These are phyloP conservation scores for Cetoscarus ocellatus DNA, from an alignment of 2,797 vertebrate species.

Conservation along the genomic window DNA sequence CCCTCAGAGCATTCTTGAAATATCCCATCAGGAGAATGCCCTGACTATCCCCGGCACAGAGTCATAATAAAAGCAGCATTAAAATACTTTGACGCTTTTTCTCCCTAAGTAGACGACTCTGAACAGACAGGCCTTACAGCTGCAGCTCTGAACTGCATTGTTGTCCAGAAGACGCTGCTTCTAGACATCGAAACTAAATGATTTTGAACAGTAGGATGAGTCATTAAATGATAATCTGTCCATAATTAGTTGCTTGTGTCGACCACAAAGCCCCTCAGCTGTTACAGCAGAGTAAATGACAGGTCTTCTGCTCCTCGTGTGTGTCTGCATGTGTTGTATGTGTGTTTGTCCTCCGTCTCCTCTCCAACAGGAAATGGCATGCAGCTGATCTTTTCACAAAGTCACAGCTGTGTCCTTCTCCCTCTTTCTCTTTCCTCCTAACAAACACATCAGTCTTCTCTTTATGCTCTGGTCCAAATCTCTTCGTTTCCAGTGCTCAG, in stretches of 20 bases:
- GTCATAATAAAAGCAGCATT: neutral
- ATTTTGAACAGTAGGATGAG: conserved; percentile 33
- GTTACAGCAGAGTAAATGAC: conserved; percentile 63
- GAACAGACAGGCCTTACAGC: neutral
- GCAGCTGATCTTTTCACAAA: conserved; percentile 81
- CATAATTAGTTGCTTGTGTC: conserved; percentile 52
- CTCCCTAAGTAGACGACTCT: neutral
- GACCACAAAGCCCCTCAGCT: conserved; percentile 51
- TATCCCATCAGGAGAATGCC: no score
- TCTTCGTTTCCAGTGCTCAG: conserved; percentile 21
- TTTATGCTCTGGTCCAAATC: conserved; percentile 48
- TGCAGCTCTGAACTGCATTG: neutral
- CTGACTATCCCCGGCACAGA: no score
- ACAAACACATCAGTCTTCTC: conserved; percentile 25
- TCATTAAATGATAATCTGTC: conserved; percentile 45
- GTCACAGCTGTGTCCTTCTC: conserved; percentile 74
- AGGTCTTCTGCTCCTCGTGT: conserved; percentile 52
- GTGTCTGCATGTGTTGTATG: conserved; percentile 40
- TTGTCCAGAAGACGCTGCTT: conserved; percentile 21
- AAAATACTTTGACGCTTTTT: conserved; percentile 15
- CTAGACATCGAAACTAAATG: conserved; percentile 27
- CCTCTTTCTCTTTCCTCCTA: conserved; percentile 4
- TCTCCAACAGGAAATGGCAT: conserved; percentile 77
- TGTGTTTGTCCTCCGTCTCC: conserved; percentile 61
- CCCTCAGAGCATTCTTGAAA: no score